phyloP scores from a whole-genome alignment of 2,113 vertebrate species.

The Saccopteryx leptura region DNA sequence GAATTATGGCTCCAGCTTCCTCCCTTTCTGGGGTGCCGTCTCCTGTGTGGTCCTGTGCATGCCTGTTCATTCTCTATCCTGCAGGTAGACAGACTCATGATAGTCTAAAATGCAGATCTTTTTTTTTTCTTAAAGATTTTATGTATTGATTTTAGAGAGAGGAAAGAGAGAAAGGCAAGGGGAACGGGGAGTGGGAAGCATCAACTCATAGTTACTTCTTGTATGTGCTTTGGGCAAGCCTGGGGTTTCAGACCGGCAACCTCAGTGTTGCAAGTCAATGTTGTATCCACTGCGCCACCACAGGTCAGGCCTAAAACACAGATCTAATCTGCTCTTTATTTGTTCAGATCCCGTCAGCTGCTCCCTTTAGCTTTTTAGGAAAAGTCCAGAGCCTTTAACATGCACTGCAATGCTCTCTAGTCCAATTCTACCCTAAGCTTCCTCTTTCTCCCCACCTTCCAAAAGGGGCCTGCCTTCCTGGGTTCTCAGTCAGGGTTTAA shows the following conservation, averaged over 20 bases:
- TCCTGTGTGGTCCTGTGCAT: not conserved
- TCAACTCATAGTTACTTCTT: no score
- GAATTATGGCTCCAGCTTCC: not conserved
- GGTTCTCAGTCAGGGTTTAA: not conserved
- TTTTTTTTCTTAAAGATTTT: no score
- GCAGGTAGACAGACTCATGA: not conserved
- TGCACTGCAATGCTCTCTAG: not conserved
- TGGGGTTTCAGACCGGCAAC: no score
- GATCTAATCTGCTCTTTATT: not conserved
- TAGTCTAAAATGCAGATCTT: not conserved
- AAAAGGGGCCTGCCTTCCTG: not conserved
- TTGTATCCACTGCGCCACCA: no score
- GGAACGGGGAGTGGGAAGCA: no score
- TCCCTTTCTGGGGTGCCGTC: not conserved
- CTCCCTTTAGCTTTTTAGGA: not conserved
- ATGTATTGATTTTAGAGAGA: no score
- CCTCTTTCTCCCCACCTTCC: not conserved
- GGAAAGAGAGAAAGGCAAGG: no score
- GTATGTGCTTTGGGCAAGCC: no score
- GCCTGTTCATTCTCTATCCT: not conserved
- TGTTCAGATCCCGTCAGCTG: not conserved
- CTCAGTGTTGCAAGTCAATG: no score
- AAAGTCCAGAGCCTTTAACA: not conserved
- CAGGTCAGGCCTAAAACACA: not conserved
- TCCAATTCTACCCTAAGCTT: not conserved